Evolutionary conservation across 2,797 vertebrate genomes (phyloP).

Genomic region (Xenentodon cancila): DNA sequence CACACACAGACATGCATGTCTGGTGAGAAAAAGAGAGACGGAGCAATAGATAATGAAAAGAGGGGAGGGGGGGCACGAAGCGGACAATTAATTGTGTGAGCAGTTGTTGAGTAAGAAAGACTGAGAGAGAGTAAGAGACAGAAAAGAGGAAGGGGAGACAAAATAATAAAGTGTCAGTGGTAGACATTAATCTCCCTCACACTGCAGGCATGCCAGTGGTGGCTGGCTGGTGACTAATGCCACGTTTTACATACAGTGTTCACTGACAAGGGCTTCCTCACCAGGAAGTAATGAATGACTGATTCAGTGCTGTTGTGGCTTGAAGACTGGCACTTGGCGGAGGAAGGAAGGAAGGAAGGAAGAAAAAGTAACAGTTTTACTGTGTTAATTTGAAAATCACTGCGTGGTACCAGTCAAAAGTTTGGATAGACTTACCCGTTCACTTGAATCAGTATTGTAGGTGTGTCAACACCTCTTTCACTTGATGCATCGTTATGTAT

Average conservation of each 20-base stretch:
- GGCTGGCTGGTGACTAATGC: slow-evolving; percentile 98
- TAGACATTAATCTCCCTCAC: slow-evolving; percentile 99
- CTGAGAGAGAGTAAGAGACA: slow-evolving; percentile 48
- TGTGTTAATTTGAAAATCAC: slow-evolving; percentile 8
- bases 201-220: slow-evolving; percentile 94
- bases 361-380: slow-evolving; percentile 14
- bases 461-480: too few species aligned
- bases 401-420: background rate
- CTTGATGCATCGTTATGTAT: too few species aligned
- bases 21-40: slow-evolving; percentile 67
- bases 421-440: background rate
- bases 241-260: slow-evolving; percentile 98
- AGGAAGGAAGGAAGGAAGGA: slow-evolving; percentile 4
- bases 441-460: too few species aligned
- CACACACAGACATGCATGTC: slow-evolving; percentile 46
- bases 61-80: slow-evolving; percentile 59
- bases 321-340: slow-evolving; percentile 30
- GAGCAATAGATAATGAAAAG: slow-evolving; percentile 47
- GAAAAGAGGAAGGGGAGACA: slow-evolving; percentile 91
- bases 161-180: slow-evolving; percentile 97
- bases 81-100: slow-evolving; percentile 98
- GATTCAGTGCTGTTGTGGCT: slow-evolving; percentile 37
- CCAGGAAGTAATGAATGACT: slow-evolving; percentile 66
- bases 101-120: slow-evolving; percentile 89
- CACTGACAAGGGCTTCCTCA: slow-evolving; percentile 89